Evolutionary conservation across 2,797 vertebrate genomes (phyloP), one percentile per base, ranked within the genome.

Genomic region (Dicrostonyx torquatus): DNA sequence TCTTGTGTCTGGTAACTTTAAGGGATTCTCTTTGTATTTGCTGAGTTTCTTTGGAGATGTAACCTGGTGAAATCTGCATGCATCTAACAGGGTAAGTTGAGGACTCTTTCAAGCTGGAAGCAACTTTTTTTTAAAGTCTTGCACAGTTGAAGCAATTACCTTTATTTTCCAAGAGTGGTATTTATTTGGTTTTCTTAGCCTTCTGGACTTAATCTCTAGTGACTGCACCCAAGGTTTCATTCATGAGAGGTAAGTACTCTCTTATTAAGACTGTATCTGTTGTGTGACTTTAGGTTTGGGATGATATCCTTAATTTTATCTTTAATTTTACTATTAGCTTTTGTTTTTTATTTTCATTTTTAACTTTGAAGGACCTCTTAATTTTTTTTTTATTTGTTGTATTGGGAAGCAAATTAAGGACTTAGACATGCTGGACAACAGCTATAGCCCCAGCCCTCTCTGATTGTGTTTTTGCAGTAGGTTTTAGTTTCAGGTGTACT

Each of bases 331-430:
- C 48, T 50, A 24, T 73, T 87, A 62, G 66, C n/a, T 97, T 90
- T 89, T 11, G 48, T 79, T 93, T 93, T 77, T 29, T 62, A 0
- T 93, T 91, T 82, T 85, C 53, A 37, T 64, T 85, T 95, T 94
- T 60, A 48, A 87, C 84, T 86, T 88, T 34, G 24, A 58, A 80
- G 45, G 60, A 73, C 48, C 34, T 73, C 20, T 95, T 58, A 88
- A 12, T 72, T 87, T 48, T 22, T n/a, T 87, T 66, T 60, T 48
- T 4, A 24, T 9, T 85, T 82, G 14, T 68, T 77, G 31, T 86
- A 31, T 14, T 79, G 11, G 4, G 31, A 7, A 43, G 17, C 45
- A n/a, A 76, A n/a, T 43, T 62, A 31, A 48, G 18, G 53, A 13
- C 55, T 45, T 75, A 31, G 7, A 45, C 11, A 45, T 87, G 4